These are phyloP conservation scores for Scolopax bukidnonensis DNA, from an alignment of 2,797 vertebrate species.

Conservation along the genomic window DNA sequence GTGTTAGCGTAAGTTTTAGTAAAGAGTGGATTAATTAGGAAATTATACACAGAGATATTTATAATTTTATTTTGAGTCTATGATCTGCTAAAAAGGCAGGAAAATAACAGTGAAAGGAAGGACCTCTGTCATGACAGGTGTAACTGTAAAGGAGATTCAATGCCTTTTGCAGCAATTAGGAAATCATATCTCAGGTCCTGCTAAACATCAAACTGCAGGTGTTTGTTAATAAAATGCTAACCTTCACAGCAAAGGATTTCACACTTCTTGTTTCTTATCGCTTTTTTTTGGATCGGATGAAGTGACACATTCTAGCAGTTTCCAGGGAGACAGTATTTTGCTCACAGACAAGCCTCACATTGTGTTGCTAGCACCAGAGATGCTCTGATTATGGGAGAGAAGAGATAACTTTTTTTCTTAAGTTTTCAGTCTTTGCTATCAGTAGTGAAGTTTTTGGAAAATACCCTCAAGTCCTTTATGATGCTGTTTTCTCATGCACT, in stretches of 20 bases:
- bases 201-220: constrained; percentile 1
- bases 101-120: not conserved
- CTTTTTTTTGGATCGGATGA: not conserved
- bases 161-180: constrained; percentile 1
- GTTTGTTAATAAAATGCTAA: constrained; percentile 35
- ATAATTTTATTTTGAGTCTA: not conserved
- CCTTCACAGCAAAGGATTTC: constrained; percentile 9
- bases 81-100: not conserved
- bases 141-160: not conserved
- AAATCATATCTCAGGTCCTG: not conserved
- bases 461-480: not conserved
- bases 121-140: not conserved
- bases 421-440: not conserved
- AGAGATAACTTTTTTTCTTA: not conserved
- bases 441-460: constrained; percentile 4
- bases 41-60: not conserved
- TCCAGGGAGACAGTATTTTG: constrained; percentile 15
- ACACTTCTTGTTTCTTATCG: not conserved
- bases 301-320: not conserved
- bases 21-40: constrained; percentile 4
- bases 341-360: not conserved
- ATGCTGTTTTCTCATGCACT: constrained; percentile 18
- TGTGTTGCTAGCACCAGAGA: not conserved
- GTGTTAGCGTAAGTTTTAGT: not conserved
- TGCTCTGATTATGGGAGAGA: not conserved